Evolutionary conservation across 2,797 vertebrate species (phyloP), one percentile per base, ranked within the genome.

Genomic region (Arvicola amphibius): DNA sequence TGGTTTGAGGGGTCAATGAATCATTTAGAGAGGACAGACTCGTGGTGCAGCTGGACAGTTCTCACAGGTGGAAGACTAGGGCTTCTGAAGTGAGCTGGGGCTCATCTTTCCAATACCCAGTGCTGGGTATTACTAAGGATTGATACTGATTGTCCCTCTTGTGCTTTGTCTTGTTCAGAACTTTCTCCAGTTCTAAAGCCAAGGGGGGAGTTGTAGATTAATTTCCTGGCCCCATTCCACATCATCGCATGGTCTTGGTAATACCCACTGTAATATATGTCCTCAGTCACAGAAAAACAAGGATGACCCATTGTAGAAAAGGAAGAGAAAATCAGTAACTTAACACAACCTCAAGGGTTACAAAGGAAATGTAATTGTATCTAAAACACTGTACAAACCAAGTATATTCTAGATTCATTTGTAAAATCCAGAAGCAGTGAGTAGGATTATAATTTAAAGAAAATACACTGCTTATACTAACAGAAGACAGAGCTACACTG

Each of bases 381-480:
- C 53, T 91, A 77, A 94, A 93, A 67, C 13, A 80, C 10, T 88
- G 40, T 92, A 96, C 37, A 90, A 94, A 88, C 34, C 43, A 84
- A 87, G 51, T 29, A 88, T 56, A 88, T 71, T 73, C 25, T 83
- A 16, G 9, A 88, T 43, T 83, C 37, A n/a, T 61, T 91, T 83
- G 91, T 88, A 56, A 81, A 74, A 88, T 80, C 63, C 5, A 91
- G 59, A 43, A 90, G 48, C 6, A 81, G 67, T 73, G 6, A 13
- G n/a, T 43, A 32, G 37, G 93, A 74, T 89, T 88, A 78, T 77
- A 90, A 56, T 92, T n/a, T 74, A n/a, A 56, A n/a, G n/a, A 73
- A 76, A 73, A 86, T 43, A 88, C 1, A 79, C 19, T 63, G 27
- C 77, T 90, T 67, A 94, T 74, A 12, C 37, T 73, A 78, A 53